Evolutionary conservation across 2,113 vertebrate species (phyloP), one percentile per base, ranked within the genome.

Genomic region (Thunnus maccoyii): DNA sequence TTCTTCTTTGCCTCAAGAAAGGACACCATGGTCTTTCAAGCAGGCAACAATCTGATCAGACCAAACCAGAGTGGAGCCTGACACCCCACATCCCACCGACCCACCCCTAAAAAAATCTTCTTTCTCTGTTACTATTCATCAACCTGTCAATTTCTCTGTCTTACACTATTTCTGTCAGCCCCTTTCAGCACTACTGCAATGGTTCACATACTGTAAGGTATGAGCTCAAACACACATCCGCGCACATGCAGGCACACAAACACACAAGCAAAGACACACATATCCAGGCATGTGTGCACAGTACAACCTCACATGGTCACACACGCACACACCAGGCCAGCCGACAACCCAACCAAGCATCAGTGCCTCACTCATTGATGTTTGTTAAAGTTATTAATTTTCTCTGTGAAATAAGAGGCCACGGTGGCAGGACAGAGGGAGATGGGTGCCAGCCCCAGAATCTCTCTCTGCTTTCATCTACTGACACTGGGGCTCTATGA

Each of bases 311-410:
- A 72, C 63, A 85, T 74, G 32, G 70, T 74, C 66, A 74, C n/a
- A 83, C 47, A 64, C 78, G 58, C 61, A 73, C 11, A 51, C 74
- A 73, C 85, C 69, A 84, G 71, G 22, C 80, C 80, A 89, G 90
- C 87, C 75, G 54, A 84, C 86, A 86, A 83, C 70, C 84, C 89
- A 85, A 91, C 89, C 90, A 15, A 90, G 83, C 87, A 88, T 85
- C 87, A 90, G 89, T 85, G 82, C 82, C 83, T 91, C n/a, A 70
- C 79, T 90, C 91, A 94, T 93, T 95, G 95, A 95, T 95, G 93
- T 95, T 93, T 92, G 93, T 90, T 85, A 88, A 83, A 95, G 94
- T 96, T 95, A 95, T 96, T 95, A 94, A 96, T 96, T 95, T 95
- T 93, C 93, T 92, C 90, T 77, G 87, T 89, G 88, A 94, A 95